Base-by-base conservation (phyloP, 2,797 vertebrate genomes). In the Iguana delicatissima region DNA sequence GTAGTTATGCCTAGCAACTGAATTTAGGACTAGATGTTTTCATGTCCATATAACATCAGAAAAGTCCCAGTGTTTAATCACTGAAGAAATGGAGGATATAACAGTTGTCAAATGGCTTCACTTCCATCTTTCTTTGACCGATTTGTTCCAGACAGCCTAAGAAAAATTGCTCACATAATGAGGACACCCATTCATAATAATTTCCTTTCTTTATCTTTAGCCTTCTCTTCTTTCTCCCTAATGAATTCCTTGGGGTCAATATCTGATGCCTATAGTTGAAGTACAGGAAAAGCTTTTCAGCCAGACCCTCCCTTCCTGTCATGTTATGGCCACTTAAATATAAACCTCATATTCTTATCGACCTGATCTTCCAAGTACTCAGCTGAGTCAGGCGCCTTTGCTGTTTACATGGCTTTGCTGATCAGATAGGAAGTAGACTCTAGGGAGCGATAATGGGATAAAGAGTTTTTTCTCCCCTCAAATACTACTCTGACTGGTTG, bases 341-440 rank as follows among this genome's bases (percentile, higher is more conserved):
- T 76, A 74, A 88, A 79, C 79, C 86, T 90, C 64, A 52, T 67
- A 87, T 81, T 88, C 76, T 88, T 91, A 91, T 91, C 62, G 85
- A 88, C 84, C 86, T 62, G 64, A 8, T 89, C 73, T 62, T 55
- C 69, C 22, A 18, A 85, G 52, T 42, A n/a, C 0, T 26, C 1
- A 14, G 24, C 50, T 38, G 91, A 12, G 12, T 22, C 76, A 18
- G 0, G 0, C n/a, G 20, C 52, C 50, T 55, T 86, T 26, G 59
- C 67, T 26, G 0, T 35, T 72, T 8, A 0, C 80, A 16, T 38
- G 87, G 77, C 82, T 91, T 57, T 46, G 80, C 81, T 85, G 59
- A 73, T 20, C 50, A 67, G 50, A 55, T 32, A 69, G 3, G 22
- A 29, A 26, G 46, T 0, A 0, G 1, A 12, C 69, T 76, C 0